Evolutionary conservation across 2,113 vertebrate species (phyloP).

Genomic region (Trinectes maculatus): DNA sequence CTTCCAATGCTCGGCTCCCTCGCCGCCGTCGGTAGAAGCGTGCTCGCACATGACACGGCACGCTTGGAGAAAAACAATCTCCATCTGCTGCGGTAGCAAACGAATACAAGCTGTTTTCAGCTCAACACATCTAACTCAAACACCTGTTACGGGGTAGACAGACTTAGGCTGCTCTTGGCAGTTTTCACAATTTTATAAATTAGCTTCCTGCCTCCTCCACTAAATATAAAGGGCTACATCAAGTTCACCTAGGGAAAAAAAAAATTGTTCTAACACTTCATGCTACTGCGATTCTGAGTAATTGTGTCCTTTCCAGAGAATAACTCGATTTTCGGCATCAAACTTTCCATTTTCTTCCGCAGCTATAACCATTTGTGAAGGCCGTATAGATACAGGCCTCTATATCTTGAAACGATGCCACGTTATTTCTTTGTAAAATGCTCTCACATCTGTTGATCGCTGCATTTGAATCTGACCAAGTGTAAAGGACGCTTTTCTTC

Average conservation of each 20-base stretch:
- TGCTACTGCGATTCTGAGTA: constrained; percentile 58
- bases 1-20: constrained; percentile 34
- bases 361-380: constrained; percentile 25
- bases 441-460: not conserved
- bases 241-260: constrained; percentile 60
- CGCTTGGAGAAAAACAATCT: constrained; percentile 64
- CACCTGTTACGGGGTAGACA: constrained; percentile 72
- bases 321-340: constrained; percentile 55
- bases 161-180: constrained; percentile 65
- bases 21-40: constrained; percentile 56
- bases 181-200: constrained; percentile 64
- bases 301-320: constrained; percentile 71
- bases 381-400: constrained; percentile 23
- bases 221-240: constrained; percentile 63
- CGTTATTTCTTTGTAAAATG: constrained; percentile 35
- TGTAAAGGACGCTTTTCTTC: too few species aligned
- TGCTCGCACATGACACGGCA: constrained; percentile 63
- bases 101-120: constrained; percentile 76
- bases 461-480: not conserved
- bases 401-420: constrained; percentile 18
- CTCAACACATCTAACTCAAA: constrained; percentile 69
- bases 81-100: constrained; percentile 74
- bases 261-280: constrained; percentile 56
- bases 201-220: constrained; percentile 60
- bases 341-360: constrained; percentile 47